Conservation (phyloP, 1,140 invertebrate genomes). For the Pomacea maculata region DNA sequence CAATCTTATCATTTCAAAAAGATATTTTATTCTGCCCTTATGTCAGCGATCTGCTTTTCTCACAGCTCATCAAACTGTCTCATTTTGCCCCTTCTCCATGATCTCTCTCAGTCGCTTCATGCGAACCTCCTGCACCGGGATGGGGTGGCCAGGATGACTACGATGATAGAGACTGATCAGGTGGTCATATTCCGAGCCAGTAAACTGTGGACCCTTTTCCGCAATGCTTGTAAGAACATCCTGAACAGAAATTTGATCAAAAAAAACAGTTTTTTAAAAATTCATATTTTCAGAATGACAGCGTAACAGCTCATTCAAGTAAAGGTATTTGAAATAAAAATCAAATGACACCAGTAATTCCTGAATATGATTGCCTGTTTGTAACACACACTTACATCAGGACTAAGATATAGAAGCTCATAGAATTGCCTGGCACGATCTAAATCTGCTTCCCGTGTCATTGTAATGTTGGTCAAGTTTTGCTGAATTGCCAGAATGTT, state of each 20-base stretch:
- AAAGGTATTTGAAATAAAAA: conserved; percentile 5
- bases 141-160: conserved; percentile 48
- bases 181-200: conserved; percentile 57
- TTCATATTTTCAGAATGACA: too few relatives aligned
- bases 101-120: conserved; percentile 46
- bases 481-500: conserved; percentile 89
- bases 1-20: neutral
- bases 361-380: too few relatives aligned
- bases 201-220: conserved; percentile 61
- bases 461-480: conserved; percentile 84
- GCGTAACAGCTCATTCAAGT: neutral
- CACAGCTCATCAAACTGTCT: conserved; percentile 22
- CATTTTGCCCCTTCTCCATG: conserved; percentile 53
- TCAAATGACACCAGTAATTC: too few relatives aligned
- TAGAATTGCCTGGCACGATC: conserved; percentile 90
- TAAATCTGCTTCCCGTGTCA: conserved; percentile 83
- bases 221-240: conserved; percentile 76
- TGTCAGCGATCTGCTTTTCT: neutral
- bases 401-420: conserved; percentile 84
- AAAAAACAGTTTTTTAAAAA: neutral
- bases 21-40: neutral
- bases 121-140: conserved; percentile 32
- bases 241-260: conserved; percentile 64
- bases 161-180: conserved; percentile 55
- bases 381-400: conserved; percentile 72